Base-by-base conservation (phyloP, 2,797 vertebrate genomes). In the Botia kubotai region DNA sequence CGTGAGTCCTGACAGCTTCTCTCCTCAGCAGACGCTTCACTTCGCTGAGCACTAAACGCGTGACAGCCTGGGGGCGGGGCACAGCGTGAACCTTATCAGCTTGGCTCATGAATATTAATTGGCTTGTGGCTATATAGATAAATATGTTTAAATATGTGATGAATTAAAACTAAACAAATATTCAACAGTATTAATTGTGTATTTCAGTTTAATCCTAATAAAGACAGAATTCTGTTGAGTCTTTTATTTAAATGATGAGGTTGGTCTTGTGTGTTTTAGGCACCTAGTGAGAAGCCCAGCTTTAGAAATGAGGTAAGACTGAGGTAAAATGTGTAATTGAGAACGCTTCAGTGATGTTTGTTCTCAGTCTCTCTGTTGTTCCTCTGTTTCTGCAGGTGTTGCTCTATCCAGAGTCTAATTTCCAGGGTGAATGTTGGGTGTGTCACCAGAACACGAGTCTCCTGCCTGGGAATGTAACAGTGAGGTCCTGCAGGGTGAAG, bases 401-500 rank as follows among this genome's bases (percentile, higher is more conserved):
- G 72, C 87, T 98, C 2, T 99, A 96, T 90, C 91, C 95, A 0
- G 94, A 96, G 53, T 91, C 94, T 0, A 90, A 95, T 70, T 98
- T 97, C 90, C 85, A 91, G 81, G 97, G 97, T 0, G 88, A 92
- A 2, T 93, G 93, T 0, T 2, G 92, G 1, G 21, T 92, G 46
- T 93, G 94, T 0, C 86, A 92, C 82, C 75, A 88, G 52, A 93
- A 95, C 85, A 91, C 94, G 84, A 85, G 87, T 0, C 52, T 60
- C 0, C 63, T 97, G 66, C 86, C 94, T 0, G 53, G 90, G 0
- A 81, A 87, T 55, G 91, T 95, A 11, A 0, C 77, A 57, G 90
- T 91, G 1, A 92, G 90, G 82, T 99, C 98, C 29, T 98, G 96
- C 89, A 90, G 95, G 50, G 95, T 98, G 75, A 87, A 88, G 0